Conservation (phyloP, 1,140 invertebrate species). For the Aphaenogaster rudis region DNA sequence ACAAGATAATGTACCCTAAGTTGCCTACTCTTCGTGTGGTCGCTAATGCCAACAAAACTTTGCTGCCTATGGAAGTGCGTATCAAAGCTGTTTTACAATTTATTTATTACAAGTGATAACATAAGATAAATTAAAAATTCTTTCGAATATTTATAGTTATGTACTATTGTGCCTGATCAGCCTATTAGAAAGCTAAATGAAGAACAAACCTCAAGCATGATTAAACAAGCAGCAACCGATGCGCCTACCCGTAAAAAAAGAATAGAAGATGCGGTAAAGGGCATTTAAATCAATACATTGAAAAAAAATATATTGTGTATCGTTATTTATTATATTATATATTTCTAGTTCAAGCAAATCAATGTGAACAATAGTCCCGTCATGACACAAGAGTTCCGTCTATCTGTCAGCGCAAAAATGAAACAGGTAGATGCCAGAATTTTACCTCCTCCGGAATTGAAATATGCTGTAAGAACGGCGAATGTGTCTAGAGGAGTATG, state of each 20-base stretch:
- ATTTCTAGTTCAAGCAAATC: constrained; percentile 77
- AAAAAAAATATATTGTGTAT: not conserved
- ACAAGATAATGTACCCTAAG: constrained; percentile 87
- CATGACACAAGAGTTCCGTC: constrained; percentile 88
- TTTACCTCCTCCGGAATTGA: constrained; percentile 87
- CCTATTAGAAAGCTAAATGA: constrained; percentile 87
- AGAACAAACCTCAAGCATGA: constrained; percentile 90
- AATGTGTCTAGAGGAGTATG: constrained; percentile 85
- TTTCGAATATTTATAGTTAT: constrained; percentile 82
- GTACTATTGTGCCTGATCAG: constrained; percentile 89
- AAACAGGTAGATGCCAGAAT: constrained; percentile 88
- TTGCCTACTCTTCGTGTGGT: constrained; percentile 90
- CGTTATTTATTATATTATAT: constrained; percentile 30
- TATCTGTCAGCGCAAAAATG: constrained; percentile 87
- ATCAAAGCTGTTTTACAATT: not conserved
- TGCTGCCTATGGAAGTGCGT: constrained; percentile 79
- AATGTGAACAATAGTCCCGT: constrained; percentile 86
- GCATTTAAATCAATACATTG: constrained; percentile 42
- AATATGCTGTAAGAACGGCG: constrained; percentile 70
- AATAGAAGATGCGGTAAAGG: constrained; percentile 88
- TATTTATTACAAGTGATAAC: not conserved
- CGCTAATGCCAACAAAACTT: constrained; percentile 78
- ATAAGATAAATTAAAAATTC: constrained; percentile 9
- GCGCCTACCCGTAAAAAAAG: constrained; percentile 88
- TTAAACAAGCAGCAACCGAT: constrained; percentile 88